These are phyloP conservation scores for Caenorhabditis sp. DNA, from an alignment of 2,888 invertebrate genomes.

Conservation along the genomic window DNA sequence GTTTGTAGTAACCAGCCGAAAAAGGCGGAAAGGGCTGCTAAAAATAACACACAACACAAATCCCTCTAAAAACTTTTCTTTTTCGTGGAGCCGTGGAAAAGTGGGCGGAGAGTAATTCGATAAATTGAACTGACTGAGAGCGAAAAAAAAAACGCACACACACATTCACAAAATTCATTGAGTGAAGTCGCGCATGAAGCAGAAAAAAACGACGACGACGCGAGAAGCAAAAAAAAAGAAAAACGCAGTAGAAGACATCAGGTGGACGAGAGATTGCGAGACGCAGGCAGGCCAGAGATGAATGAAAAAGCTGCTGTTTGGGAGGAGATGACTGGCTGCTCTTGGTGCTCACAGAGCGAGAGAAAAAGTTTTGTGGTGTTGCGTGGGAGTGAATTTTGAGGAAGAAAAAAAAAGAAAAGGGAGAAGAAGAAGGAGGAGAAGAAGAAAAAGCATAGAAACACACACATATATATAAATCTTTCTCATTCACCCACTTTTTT, in stretches of 20 bases:
- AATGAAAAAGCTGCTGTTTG: background rate
- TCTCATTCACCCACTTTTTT: no score
- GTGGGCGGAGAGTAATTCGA: constrained; percentile 1
- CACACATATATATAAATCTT: background rate
- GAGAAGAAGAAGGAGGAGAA: background rate
- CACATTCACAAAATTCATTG: background rate
- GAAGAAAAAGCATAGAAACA: background rate
- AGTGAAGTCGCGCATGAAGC: background rate
- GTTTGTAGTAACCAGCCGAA: no score
- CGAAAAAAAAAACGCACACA: background rate
- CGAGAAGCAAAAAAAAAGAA: background rate
- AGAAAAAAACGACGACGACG: background rate
- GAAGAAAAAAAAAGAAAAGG: background rate
- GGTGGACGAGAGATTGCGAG: background rate
- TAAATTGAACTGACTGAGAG: background rate
- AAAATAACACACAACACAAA: background rate
- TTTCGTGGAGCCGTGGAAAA: background rate
- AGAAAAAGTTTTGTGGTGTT: background rate
- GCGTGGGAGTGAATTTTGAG: background rate
- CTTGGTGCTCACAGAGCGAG: background rate
- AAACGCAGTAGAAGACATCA: background rate
- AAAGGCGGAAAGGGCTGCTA: background rate
- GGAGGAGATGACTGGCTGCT: background rate
- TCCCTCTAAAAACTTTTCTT: background rate
- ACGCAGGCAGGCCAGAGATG: background rate